Evolutionary conservation across 2,113 vertebrate genomes (phyloP), one percentile per base, ranked within the genome.

Genomic region (Alligator mississippiensis): DNA sequence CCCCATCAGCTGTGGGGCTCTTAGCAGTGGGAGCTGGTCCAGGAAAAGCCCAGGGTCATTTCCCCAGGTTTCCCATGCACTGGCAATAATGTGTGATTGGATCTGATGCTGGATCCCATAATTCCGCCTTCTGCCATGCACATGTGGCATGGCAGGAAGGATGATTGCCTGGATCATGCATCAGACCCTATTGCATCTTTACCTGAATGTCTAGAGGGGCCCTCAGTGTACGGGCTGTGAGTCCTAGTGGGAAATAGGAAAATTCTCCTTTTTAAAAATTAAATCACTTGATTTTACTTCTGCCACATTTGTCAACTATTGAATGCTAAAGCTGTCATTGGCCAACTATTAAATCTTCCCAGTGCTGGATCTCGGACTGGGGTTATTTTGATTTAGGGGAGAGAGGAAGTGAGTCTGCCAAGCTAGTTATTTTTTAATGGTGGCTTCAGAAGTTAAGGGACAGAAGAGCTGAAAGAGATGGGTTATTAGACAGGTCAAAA

Each of bases 181-280:
- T 47, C 47, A 47, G 47, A 47, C 7, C 47, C 7, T 47, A 47
- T 47, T 9, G 9, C 47, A 47, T 47, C 47, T 47, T 47, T 47
- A 47, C 47, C 47, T 47, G 47, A 47, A 47, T 38, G 17, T 38
- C 18, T 21, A 13, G 11, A 38, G 38, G 68, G 30, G 30, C 47
- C 19, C 19, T 74, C 21, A 38, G 68, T 21, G 21, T 18, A 6
- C 18, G 13, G 6, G 21, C 85, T 92, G 80, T 89, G 62, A 90
- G 77, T 94, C n/a, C 64, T 55, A 77, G 28, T 27, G 64, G 77
- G 79, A 90, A 96, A 60, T 38, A 86, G 88, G 54, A 47, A 89
- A 86, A 77, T 91, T 93, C 90, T 93, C 85, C 30, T 94, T 87
- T 92, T 85, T 54, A n/a, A 58, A 61, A 61, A 7, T 77, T 96